Conservation (phyloP, 2,797 vertebrate species). For the Tenualosa ilisha region DNA sequence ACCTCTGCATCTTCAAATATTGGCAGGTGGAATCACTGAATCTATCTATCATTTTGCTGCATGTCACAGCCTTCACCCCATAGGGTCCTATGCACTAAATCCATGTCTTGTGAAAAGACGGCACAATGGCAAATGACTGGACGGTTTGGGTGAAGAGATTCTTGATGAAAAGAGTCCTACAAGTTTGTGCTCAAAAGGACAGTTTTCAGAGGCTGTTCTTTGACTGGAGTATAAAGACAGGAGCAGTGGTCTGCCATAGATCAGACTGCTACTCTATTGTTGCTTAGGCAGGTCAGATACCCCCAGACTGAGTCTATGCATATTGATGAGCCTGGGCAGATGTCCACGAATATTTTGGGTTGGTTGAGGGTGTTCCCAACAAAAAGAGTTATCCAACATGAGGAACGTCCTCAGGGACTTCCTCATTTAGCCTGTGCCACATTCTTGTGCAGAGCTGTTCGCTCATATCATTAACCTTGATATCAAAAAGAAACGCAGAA, state of each 20-base stretch:
- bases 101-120: conserved; percentile 37
- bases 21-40: background rate
- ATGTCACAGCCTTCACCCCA: conserved; percentile 9
- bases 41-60: conserved; percentile 6
- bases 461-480: conserved; percentile 59
- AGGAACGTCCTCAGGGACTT: conserved; percentile 59
- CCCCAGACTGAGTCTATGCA: conserved; percentile 64
- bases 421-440: conserved; percentile 50
- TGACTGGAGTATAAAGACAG: conserved; percentile 59
- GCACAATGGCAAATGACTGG: conserved; percentile 24
- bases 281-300: conserved; percentile 60
- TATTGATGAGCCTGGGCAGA: conserved; percentile 69
- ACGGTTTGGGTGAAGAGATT: background rate
- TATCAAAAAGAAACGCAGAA: conserved; percentile 42
- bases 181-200: conserved; percentile 49
- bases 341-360: conserved; percentile 62
- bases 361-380: conserved; percentile 57
- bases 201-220: conserved; percentile 59
- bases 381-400: conserved; percentile 51
- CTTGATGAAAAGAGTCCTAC: conserved; percentile 39
- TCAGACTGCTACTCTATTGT: conserved; percentile 67
- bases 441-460: conserved; percentile 54
- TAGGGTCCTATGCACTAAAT: conserved; percentile 38
- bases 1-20: background rate
- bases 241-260: conserved; percentile 63